phyloP scores from a whole-genome alignment of 2,113 vertebrate species.

The Gobius niger region DNA sequence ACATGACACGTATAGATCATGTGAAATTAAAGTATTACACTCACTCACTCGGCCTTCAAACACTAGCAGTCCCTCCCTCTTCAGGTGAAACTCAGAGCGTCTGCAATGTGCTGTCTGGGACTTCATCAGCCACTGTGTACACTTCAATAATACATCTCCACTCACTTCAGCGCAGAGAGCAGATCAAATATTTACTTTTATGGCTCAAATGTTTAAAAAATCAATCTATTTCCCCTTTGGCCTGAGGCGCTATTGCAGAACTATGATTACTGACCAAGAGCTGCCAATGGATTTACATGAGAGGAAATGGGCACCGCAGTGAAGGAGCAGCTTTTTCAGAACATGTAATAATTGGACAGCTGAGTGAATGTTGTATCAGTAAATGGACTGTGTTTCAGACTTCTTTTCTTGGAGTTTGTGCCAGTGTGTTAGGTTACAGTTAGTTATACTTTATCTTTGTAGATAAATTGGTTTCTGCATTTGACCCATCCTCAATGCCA shows the following conservation, averaged over 20 bases:
- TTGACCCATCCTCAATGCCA: too few relatives aligned
- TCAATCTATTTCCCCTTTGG: slow-evolving; percentile 39
- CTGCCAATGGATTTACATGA: slow-evolving; percentile 20
- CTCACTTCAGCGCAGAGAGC: slow-evolving; percentile 28
- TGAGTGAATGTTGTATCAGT: neutral
- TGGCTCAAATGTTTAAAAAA: slow-evolving; percentile 34
- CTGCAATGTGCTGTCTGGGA: slow-evolving; percentile 28
- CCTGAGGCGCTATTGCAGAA: slow-evolving; percentile 24
- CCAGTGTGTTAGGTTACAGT: too few relatives aligned
- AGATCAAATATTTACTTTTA: slow-evolving; percentile 45
- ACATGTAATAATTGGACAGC: neutral
- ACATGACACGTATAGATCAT: too few relatives aligned
- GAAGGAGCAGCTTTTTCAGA: neutral
- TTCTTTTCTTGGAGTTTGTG: too few relatives aligned
- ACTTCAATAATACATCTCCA: slow-evolving; percentile 40
- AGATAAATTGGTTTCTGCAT: too few relatives aligned
- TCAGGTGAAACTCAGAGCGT: slow-evolving; percentile 36
- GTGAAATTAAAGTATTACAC: too few relatives aligned
- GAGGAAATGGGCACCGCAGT: neutral
- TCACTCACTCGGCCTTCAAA: too few relatives aligned
- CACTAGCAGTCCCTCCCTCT: slow-evolving; percentile 11
- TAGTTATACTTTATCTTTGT: too few relatives aligned
- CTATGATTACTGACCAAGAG: neutral
- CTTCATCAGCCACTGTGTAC: slow-evolving; percentile 42
- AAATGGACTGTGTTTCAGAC: neutral